Conservation (phyloP, 2,888 invertebrate genomes). For the Lathronympha strigana region DNA sequence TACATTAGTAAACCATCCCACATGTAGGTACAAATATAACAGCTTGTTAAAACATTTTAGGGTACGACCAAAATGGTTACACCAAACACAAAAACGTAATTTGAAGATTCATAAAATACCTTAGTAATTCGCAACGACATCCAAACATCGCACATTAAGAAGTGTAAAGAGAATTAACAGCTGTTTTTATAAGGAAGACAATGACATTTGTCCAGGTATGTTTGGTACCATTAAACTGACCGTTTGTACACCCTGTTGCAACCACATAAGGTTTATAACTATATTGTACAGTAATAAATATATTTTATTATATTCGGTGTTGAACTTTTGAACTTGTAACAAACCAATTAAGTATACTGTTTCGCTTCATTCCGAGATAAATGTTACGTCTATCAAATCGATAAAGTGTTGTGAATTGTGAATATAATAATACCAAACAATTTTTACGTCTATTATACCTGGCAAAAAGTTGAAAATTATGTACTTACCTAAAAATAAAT, state of each 20-base stretch:
- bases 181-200: constrained; percentile 15
- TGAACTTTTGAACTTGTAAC: constrained; percentile 9
- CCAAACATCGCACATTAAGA: constrained; percentile 15
- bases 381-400: not conserved
- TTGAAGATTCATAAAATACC: constrained; percentile 24
- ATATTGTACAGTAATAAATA: constrained; percentile 15
- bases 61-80: constrained; percentile 2
- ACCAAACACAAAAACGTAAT: constrained; percentile 8
- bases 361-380: not conserved
- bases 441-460: no score
- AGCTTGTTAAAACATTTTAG: constrained; percentile 14
- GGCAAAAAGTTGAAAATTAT: no score
- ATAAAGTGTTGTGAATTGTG: no score
- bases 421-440: no score
- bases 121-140: constrained; percentile 15
- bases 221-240: no score
- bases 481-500: no score
- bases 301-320: not conserved
- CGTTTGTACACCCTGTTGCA: no score
- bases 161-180: constrained; percentile 2
- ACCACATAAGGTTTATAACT: no score
- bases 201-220: constrained; percentile 14
- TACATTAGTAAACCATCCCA: no score
- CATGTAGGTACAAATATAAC: not conserved
- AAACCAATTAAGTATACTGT: not conserved